These are phyloP conservation scores for Oreotragus oreotragus DNA, from an alignment of 2,113 vertebrate species.

Conservation along the genomic window DNA sequence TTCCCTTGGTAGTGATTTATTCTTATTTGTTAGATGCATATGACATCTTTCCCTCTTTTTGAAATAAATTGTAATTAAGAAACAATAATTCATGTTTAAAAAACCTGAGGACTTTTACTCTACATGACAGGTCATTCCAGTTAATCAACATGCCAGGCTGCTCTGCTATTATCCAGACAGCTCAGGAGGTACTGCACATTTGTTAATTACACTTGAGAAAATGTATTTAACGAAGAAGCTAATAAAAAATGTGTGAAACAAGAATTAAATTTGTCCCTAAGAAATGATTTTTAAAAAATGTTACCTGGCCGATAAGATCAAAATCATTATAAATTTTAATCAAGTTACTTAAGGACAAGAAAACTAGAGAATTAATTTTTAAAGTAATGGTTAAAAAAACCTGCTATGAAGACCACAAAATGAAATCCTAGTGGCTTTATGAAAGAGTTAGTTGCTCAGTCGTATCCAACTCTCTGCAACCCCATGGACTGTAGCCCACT, in stretches of 20 bases:
- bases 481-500: neutral
- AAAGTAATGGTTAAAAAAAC: neutral
- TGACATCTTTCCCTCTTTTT: neutral
- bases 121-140: neutral
- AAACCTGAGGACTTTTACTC: neutral
- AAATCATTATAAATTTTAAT: slow-evolving; percentile 20
- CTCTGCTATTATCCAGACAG: neutral
- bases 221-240: neutral
- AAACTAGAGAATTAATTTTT: slow-evolving; percentile 10
- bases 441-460: neutral
- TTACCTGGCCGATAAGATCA: neutral
- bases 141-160: neutral
- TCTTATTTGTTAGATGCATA: neutral
- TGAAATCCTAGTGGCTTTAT: neutral
- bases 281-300: neutral
- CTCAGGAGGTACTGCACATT: neutral
- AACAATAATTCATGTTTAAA: slow-evolving; percentile 16
- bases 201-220: neutral
- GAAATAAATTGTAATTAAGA: neutral
- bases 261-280: slow-evolving; percentile 26
- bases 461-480: neutral
- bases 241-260: neutral
- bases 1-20: neutral
- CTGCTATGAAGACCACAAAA: slow-evolving; percentile 1
- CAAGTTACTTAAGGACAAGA: neutral